Percentiles rank a stretch among this genome's conserved stretches.
phyloP scores from a whole-genome alignment of 2,888 invertebrate species.

The Hetaerina titia region DNA sequence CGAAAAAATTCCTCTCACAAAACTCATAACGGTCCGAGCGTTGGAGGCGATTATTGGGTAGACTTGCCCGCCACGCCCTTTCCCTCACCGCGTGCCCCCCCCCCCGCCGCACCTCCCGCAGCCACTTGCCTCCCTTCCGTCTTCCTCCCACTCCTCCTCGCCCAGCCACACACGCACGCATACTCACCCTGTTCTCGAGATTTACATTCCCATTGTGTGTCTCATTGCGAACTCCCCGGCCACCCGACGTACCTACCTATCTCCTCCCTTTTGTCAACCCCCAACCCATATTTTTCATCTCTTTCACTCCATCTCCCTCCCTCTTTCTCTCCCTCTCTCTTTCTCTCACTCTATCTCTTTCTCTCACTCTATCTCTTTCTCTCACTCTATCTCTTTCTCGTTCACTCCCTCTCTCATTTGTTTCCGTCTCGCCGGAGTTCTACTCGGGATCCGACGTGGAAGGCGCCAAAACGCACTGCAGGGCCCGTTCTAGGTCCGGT shows the following conservation, averaged over 20 bases:
- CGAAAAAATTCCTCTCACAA: constrained; percentile 9
- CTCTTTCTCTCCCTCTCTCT: neutral
- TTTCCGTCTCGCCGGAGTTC: neutral
- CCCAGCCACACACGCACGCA: neutral
- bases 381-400: neutral
- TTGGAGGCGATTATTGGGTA: constrained; percentile 39
- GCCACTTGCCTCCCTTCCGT: neutral
- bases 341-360: no score
- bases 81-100: neutral
- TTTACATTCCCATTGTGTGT: constrained; percentile 58
- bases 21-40: constrained; percentile 61
- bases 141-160: neutral
- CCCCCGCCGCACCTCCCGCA: neutral
- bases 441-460: neutral
- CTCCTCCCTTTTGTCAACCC: neutral
- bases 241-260: neutral
- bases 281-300: neutral
- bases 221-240: neutral
- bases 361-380: neutral
- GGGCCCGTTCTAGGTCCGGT: constrained; percentile 24
- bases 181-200: neutral
- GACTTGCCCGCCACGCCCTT: constrained; percentile 6
- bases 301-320: no score
- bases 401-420: neutral
- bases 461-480: neutral